These are phyloP conservation scores for Alcedo atthis DNA, from an alignment of 2,797 vertebrate genomes.

Conservation along the genomic window DNA sequence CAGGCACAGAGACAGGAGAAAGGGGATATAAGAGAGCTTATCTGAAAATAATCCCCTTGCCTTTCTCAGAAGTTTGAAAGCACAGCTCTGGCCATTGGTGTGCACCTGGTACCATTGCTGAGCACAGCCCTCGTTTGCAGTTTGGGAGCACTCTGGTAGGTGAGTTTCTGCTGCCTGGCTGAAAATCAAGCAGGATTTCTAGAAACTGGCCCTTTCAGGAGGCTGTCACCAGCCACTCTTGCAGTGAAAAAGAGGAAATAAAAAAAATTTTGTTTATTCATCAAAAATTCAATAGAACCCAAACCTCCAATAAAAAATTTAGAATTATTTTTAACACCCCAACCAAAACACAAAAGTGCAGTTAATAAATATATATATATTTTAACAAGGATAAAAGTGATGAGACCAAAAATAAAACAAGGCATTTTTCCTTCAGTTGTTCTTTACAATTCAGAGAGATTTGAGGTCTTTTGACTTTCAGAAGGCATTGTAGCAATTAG, in stretches of 20 bases:
- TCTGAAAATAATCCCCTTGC: background rate
- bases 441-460: background rate
- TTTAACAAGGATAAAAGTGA: background rate
- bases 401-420: background rate
- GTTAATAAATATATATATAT: background rate
- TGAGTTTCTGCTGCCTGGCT: background rate
- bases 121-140: background rate
- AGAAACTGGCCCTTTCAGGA: background rate
- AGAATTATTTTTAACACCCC: too few relatives aligned
- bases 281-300: background rate
- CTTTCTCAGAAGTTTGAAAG: background rate
- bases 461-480: background rate
- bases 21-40: background rate
- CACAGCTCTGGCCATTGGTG: fast-evolving
- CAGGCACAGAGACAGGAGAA: background rate
- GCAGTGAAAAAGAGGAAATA: background rate
- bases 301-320: background rate
- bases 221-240: background rate
- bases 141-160: background rate
- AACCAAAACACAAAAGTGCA: background rate
- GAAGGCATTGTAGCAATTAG: background rate
- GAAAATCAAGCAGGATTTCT: background rate
- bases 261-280: background rate
- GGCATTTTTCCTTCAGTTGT: background rate
- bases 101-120: background rate